These are phyloP conservation scores for Pammene aurita DNA, from an alignment of 2,888 invertebrate species.

Conservation along the genomic window DNA sequence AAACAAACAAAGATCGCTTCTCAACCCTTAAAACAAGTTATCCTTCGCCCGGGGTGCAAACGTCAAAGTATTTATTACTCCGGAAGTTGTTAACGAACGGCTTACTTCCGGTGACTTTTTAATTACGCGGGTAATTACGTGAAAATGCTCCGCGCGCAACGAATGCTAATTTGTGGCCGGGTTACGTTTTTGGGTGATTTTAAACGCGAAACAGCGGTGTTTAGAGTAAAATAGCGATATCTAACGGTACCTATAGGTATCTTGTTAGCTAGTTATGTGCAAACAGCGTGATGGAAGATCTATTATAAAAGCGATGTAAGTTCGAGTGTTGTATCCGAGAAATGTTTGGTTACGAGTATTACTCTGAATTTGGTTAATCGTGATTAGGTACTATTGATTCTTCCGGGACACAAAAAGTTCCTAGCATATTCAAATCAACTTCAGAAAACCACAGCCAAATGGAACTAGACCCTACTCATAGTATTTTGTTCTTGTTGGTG, in stretches of 20 bases:
- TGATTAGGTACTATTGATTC: too few species aligned
- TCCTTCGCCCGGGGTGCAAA: constrained; percentile 1
- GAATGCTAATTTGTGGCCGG: constrained; percentile 67
- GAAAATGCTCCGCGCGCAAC: constrained; percentile 65
- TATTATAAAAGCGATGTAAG: too few species aligned
- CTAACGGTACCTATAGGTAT: neutral
- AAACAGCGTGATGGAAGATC: too few species aligned
- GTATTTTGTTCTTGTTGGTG: too few species aligned
- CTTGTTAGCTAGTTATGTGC: neutral
- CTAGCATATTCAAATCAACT: too few species aligned
- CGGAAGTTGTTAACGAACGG: constrained; percentile 69
- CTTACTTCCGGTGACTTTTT: constrained; percentile 78
- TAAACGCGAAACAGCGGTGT: constrained; percentile 7
- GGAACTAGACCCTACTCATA: too few species aligned
- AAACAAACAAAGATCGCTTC: constrained; percentile 23
- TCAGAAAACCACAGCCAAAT: too few species aligned
- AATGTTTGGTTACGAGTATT: too few species aligned
- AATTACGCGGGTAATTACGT: constrained; percentile 79
- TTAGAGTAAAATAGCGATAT: neutral
- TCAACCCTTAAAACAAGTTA: constrained; percentile 16
- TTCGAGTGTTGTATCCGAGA: too few species aligned
- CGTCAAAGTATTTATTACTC: constrained; percentile 53
- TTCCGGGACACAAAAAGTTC: too few species aligned
- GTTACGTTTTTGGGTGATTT: constrained; percentile 46
- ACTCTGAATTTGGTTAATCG: too few species aligned